These are phyloP conservation scores for Gymnosoma rotundatum DNA, from an alignment of 2,888 invertebrate genomes.

Conservation along the genomic window DNA sequence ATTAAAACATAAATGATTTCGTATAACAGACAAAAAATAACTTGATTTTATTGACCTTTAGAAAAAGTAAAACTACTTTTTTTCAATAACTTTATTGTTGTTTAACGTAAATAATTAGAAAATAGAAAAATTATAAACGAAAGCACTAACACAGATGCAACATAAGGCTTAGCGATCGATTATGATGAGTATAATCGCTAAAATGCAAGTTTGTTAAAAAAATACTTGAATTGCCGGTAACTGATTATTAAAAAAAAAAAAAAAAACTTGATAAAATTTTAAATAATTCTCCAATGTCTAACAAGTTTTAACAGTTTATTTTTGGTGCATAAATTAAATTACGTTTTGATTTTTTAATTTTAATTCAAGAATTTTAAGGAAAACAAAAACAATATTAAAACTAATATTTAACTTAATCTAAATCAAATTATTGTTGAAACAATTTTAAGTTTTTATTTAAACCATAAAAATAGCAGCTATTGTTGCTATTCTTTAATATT, in stretches of 20 bases:
- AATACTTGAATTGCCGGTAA: slow-evolving; percentile 55
- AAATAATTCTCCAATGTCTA: slow-evolving; percentile 4
- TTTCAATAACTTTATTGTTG: background rate
- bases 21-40: background rate
- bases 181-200: too few relatives aligned
- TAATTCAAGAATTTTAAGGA: too few relatives aligned
- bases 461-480: too few relatives aligned
- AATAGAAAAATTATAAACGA: background rate
- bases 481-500: too few relatives aligned
- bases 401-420: too few relatives aligned
- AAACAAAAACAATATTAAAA: too few relatives aligned
- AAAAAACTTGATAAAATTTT: background rate
- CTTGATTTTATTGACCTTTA: slow-evolving; percentile 12
- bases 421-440: too few relatives aligned
- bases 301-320: slow-evolving; percentile 44
- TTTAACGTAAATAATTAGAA: background rate
- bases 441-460: too few relatives aligned
- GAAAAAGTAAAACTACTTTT: background rate
- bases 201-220: slow-evolving; percentile 24
- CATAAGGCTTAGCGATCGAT: too few relatives aligned
- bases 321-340: slow-evolving; percentile 14
- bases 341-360: background rate
- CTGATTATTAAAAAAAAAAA: background rate
- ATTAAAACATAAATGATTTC: background rate
- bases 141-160: too few relatives aligned